phyloP scores from a whole-genome alignment of 2,113 vertebrate species.

The Hippocampus mohnikei region DNA sequence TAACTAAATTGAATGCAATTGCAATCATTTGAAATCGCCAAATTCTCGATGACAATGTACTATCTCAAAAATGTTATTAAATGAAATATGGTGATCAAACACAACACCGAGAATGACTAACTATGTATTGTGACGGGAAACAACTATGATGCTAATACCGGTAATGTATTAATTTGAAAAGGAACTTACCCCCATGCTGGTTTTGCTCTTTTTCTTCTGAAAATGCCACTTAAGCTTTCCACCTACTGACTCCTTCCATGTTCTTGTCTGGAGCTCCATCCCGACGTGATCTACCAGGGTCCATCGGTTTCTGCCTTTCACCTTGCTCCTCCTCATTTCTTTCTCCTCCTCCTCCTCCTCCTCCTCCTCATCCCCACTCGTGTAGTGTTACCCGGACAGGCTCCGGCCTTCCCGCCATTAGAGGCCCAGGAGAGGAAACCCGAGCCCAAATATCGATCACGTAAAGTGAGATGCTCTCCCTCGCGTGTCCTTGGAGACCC shows the following conservation, averaged over 20 bases:
- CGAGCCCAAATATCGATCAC: slow-evolving; percentile 94
- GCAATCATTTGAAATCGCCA: neutral
- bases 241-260: neutral
- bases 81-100: neutral
- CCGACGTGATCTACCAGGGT: neutral
- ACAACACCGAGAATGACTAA: neutral
- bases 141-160: neutral
- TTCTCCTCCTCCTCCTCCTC: slow-evolving; percentile 60
- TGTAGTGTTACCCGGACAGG: slow-evolving; percentile 87
- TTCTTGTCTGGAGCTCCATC: slow-evolving; percentile 5
- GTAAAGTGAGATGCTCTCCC: slow-evolving; percentile 83
- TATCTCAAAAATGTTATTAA: neutral
- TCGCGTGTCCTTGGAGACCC: slow-evolving; percentile 63
- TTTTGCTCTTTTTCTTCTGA: neutral
- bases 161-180: neutral
- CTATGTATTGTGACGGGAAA: neutral
- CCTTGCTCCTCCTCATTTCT: slow-evolving; percentile 38
- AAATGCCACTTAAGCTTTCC: neutral
- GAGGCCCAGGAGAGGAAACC: slow-evolving; percentile 90
- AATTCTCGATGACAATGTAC: no score
- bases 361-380: slow-evolving; percentile 76
- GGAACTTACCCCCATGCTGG: neutral
- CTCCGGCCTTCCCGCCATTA: slow-evolving; percentile 93
- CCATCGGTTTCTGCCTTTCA: slow-evolving; percentile 52
- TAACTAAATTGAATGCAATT: no score